These are phyloP conservation scores for Andrena haemorrhoa DNA, from an alignment of 2,888 invertebrate species.

Conservation along the genomic window DNA sequence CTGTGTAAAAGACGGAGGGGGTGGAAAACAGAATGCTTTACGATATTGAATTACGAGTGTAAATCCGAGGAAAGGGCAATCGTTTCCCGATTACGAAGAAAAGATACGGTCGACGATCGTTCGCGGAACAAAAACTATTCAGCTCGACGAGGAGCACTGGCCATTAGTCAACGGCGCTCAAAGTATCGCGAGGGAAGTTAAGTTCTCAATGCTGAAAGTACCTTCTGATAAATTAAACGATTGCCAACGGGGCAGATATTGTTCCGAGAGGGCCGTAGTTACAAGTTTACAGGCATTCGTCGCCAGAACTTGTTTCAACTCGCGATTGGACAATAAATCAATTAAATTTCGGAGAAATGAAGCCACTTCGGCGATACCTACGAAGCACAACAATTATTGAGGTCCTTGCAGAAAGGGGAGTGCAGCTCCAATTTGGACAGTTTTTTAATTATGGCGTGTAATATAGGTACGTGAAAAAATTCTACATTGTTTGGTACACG, in stretches of 20 bases:
- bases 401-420: too few relatives aligned
- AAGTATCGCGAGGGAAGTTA: conserved; percentile 10
- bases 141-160: background rate
- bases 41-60: conserved; percentile 9
- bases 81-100: background rate
- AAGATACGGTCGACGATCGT: background rate
- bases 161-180: conserved; percentile 20
- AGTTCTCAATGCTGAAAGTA: conserved; percentile 8
- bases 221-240: conserved; percentile 26
- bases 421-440: too few relatives aligned
- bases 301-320: conserved; percentile 1
- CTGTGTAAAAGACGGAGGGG: background rate
- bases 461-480: too few relatives aligned
- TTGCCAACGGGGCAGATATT: background rate
- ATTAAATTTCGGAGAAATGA: background rate
- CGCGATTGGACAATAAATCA: background rate
- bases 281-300: conserved; percentile 2
- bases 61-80: conserved; percentile 6
- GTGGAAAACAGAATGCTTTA: background rate
- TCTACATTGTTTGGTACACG: too few relatives aligned
- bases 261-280: background rate
- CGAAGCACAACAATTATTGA: background rate
- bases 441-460: too few relatives aligned
- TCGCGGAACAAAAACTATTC: conserved; percentile 1
- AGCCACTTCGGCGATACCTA: background rate